Conservation (phyloP, 1,140 invertebrate species). For the Dendrolimus punctatus region DNA sequence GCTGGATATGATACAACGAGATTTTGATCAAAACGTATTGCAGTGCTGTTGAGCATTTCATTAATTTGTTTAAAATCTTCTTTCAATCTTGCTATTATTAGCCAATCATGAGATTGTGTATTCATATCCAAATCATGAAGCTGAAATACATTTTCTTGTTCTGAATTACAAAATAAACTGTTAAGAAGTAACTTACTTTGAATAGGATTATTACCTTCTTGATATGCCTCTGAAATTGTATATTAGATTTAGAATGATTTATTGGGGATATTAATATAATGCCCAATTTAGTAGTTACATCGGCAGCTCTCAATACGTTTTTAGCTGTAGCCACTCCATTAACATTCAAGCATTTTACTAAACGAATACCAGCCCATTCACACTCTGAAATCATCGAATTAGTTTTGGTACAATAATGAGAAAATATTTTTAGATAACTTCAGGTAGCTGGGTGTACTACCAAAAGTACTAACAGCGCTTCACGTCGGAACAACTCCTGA, state of each 20-base stretch:
- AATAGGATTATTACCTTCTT: slow-evolving; percentile 29
- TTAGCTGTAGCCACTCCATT: slow-evolving; percentile 42
- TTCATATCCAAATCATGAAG: slow-evolving; percentile 38
- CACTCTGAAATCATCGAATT: slow-evolving; percentile 22
- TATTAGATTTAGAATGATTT: slow-evolving; percentile 22
- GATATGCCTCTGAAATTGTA: slow-evolving; percentile 19
- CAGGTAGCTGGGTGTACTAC: too few species aligned
- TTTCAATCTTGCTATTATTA: slow-evolving; percentile 35
- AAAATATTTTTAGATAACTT: too few species aligned
- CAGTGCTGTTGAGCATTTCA: slow-evolving; percentile 39
- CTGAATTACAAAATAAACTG: too few species aligned
- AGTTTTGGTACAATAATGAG: too few species aligned
- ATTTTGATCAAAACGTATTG: slow-evolving; percentile 52
- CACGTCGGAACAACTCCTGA: too few species aligned
- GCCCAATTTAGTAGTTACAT: slow-evolving; percentile 23
- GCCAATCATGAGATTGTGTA: slow-evolving; percentile 45
- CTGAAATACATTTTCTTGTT: slow-evolving; percentile 25
- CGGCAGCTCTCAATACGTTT: slow-evolving; percentile 20
- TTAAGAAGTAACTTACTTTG: too few species aligned
- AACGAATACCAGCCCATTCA: slow-evolving; percentile 28
- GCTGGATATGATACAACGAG: slow-evolving; percentile 36
- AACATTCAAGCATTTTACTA: slow-evolving; percentile 46
- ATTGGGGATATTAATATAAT: slow-evolving; percentile 33
- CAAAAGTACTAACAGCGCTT: too few species aligned
- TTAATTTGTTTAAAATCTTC: slow-evolving; percentile 36